Percentiles rank a stretch among this genome's conserved stretches.
phyloP scores from a whole-genome alignment of 2,888 invertebrate genomes.

The Acheta domesticus region DNA sequence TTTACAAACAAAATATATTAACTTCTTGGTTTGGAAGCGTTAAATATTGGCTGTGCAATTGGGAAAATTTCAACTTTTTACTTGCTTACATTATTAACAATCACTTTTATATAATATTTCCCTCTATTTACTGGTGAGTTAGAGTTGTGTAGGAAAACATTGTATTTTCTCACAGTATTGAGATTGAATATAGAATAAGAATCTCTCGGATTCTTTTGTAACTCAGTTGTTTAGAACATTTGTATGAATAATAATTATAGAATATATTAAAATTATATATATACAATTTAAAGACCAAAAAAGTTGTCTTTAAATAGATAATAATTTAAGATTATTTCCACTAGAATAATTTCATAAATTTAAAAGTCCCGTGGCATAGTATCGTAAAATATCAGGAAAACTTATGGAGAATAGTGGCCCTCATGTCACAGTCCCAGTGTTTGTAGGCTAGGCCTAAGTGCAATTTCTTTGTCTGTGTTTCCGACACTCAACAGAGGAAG shows the following conservation, averaged over 20 bases:
- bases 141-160: not conserved
- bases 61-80: too few relatives aligned
- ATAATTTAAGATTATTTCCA: conserved; percentile 23
- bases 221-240: not conserved
- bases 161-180: conserved; percentile 7
- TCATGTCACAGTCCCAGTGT: conserved; percentile 11
- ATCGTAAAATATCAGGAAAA: conserved; percentile 11
- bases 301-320: conserved; percentile 10
- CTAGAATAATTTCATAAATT: conserved; percentile 22
- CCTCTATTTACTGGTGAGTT: too few relatives aligned
- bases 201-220: not conserved
- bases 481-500: not conserved
- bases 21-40: too few relatives aligned
- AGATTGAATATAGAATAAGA: conserved; percentile 2
- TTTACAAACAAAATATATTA: too few relatives aligned
- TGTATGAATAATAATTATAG: conserved; percentile 22
- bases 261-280: conserved; percentile 21
- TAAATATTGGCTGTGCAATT: too few relatives aligned
- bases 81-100: too few relatives aligned
- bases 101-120: too few relatives aligned
- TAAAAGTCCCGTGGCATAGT: conserved; percentile 1
- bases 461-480: conserved; percentile 31
- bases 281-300: conserved; percentile 19
- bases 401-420: not conserved
- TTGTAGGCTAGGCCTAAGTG: conserved; percentile 35